Conservation (phyloP, 2,113 vertebrate genomes). For the Chloebia gouldiae region DNA sequence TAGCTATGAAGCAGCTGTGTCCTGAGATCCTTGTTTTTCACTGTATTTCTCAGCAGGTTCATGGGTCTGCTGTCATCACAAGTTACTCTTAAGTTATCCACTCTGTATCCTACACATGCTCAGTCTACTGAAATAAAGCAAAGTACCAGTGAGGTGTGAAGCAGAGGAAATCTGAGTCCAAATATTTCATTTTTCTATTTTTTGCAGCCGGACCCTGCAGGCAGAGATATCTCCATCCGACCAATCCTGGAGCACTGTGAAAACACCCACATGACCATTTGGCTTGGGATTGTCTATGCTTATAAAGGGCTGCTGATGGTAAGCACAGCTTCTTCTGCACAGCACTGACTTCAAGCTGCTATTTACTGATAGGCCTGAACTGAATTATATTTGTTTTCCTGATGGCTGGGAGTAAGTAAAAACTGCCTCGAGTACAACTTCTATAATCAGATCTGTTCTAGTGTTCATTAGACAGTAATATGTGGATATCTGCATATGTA, state of each 20-base stretch:
- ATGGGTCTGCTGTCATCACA: neutral
- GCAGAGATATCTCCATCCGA: slow-evolving; percentile 94
- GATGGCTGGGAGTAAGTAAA: neutral
- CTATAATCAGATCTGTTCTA: neutral
- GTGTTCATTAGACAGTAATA: neutral
- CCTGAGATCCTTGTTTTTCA: neutral
- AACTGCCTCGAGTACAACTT: neutral
- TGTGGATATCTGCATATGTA: rapidly evolving
- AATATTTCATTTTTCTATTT: neutral
- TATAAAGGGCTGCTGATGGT: slow-evolving; percentile 99
- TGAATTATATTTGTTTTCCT: neutral
- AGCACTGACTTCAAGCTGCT: neutral
- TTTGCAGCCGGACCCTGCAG: slow-evolving; percentile 92
- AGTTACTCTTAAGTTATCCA: neutral
- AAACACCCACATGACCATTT: slow-evolving; percentile 99
- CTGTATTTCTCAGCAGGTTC: neutral
- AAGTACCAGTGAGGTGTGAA: neutral
- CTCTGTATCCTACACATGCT: neutral
- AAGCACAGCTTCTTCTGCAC: slow-evolving; percentile 56
- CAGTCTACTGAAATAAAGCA: neutral
- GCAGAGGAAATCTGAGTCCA: neutral
- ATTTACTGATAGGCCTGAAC: neutral
- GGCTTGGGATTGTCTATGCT: slow-evolving; percentile 98
- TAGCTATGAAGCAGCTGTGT: neutral
- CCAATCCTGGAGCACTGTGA: slow-evolving; percentile 98